Conservation (phyloP, 2,888 invertebrate species). For the Plusia festucae region DNA sequence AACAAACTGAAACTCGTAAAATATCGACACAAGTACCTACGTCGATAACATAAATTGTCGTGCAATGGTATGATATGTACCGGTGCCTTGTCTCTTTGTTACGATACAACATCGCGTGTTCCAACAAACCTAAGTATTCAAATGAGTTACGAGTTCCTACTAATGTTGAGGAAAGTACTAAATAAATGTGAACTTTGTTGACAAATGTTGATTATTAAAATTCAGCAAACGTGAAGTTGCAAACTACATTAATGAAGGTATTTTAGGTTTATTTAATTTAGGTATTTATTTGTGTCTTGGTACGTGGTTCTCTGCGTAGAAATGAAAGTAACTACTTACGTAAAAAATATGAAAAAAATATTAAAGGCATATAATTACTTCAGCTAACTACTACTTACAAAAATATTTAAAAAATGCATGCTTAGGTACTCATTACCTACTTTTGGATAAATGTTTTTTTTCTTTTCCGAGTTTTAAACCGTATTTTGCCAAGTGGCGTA, state of each 20-base stretch:
- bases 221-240: conserved; percentile 4
- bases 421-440: too few relatives aligned
- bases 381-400: too few relatives aligned
- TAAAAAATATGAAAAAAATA: too few relatives aligned
- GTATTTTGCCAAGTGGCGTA: too few relatives aligned
- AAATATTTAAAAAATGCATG: background rate
- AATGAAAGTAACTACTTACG: background rate
- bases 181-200: conserved; percentile 17
- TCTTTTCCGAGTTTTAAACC: too few relatives aligned
- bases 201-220: background rate
- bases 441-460: too few relatives aligned
- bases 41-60: conserved; percentile 32
- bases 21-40: conserved; percentile 27
- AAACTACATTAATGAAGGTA: background rate
- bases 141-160: conserved; percentile 17
- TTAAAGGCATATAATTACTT: too few relatives aligned
- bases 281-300: too few relatives aligned
- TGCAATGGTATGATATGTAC: conserved; percentile 46
- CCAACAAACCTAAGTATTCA: conserved; percentile 27
- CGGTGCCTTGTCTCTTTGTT: conserved; percentile 30
- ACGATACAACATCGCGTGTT: conserved; percentile 44
- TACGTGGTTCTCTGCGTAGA: too few relatives aligned
- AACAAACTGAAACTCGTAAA: background rate
- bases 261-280: background rate
- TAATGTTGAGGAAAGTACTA: conserved; percentile 15